phyloP scores from a whole-genome alignment of 2,113 vertebrate species.

The Odocoileus hemionus region DNA sequence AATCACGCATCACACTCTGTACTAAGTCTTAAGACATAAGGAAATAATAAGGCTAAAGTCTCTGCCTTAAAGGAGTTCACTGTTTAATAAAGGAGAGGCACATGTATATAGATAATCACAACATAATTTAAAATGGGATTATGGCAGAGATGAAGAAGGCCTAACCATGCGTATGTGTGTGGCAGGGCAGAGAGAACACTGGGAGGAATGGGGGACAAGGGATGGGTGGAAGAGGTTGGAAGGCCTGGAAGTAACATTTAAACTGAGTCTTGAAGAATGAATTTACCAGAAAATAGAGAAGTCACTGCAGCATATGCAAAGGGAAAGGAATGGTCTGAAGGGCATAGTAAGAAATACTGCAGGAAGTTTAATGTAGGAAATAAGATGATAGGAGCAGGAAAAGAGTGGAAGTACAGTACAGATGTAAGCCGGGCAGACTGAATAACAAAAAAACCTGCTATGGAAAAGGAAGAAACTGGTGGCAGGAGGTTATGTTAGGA shows the following conservation, averaged over 20 bases:
- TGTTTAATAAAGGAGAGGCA: constrained; percentile 8
- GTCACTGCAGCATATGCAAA: background rate
- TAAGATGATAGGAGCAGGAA: background rate
- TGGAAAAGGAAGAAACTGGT: background rate
- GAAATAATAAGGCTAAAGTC: background rate
- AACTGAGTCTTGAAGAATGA: background rate
- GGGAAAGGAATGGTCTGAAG: background rate
- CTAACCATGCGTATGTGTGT: background rate
- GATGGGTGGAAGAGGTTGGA: background rate
- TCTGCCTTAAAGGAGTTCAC: background rate
- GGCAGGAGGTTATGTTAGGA: background rate
- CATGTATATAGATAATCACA: background rate
- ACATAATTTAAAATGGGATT: background rate
- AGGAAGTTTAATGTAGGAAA: background rate
- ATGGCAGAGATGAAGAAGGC: background rate
- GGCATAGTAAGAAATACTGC: background rate
- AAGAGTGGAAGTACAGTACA: background rate
- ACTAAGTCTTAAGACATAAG: background rate
- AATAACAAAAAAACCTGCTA: background rate
- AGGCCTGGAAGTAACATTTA: background rate
- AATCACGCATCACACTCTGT: background rate
- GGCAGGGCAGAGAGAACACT: background rate
- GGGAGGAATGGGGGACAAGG: background rate
- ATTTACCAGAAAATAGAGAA: background rate
- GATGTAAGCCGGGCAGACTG: background rate